Base-by-base conservation (phyloP, 1,140 invertebrate species). In the Drosophila sturtevanti region DNA sequence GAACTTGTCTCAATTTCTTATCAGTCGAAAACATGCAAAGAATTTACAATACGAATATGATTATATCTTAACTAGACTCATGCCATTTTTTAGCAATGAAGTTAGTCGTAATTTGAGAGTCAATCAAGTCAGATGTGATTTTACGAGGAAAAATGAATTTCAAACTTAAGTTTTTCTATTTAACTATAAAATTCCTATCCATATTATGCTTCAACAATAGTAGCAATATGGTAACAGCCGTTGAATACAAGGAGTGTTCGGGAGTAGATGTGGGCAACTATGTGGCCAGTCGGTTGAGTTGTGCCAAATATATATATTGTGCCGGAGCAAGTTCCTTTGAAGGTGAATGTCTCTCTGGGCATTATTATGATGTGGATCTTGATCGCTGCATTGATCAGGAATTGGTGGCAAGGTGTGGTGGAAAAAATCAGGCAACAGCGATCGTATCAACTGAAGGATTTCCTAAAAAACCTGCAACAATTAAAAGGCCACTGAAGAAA, bases 221-320 rank as follows among this genome's bases (percentile, higher is more conserved):
- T 12, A 38, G 37, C 10, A 4, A 41, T 16, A 38, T 4, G 9
- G 16, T 16, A 18, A 1, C 9, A 1, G 41, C 37, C 0, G 9
- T 48, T 11, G 55, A 71, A 3, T 77, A 65, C 1, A 10, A 41
- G 3, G 75, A 77, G 21, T 77, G 75, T n/a, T 37, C 31, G 5
- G 60, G 37, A 60, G 55, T 51, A 14, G 12, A 70, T 63, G 12
- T 65, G 54, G 75, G 75, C 0, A 22, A 61, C 9, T 77, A 77
- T 11, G 73, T 77, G 55, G 75, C 75, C 11, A 77, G 75, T 35
- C n/a, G 1, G 0, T 61, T 37, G 12, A 70, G 65, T 48, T 77
- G 75, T 14, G 63, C 75, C 3, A 77, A 77, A 12, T 77, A 77
- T 35, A 77, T 77, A 34, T 77, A 77, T 27, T 77, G 75, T 27